These are phyloP conservation scores for Coptodon bakossiorum DNA, from an alignment of 2,113 vertebrate genomes.

Conservation along the genomic window DNA sequence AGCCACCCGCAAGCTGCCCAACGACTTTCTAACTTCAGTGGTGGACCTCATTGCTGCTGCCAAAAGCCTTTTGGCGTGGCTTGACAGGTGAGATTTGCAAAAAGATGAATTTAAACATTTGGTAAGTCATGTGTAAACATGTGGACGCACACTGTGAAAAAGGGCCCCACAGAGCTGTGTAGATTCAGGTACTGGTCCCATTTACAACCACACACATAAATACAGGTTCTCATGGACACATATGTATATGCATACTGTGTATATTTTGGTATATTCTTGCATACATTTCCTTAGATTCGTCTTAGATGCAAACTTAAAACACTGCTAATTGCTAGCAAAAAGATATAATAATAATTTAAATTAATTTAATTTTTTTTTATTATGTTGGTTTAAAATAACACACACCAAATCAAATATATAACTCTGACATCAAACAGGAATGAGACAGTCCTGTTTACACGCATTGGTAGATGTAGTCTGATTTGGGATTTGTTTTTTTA, in stretches of 20 bases:
- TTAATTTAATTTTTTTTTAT: not conserved
- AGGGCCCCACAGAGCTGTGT: not conserved
- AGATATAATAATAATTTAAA: not conserved
- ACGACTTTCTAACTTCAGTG: conserved; percentile 94
- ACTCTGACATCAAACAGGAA: not conserved
- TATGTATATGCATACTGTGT: not conserved
- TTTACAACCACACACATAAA: not conserved
- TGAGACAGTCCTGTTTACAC: not conserved
- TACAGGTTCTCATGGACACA: not conserved
- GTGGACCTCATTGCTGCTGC: conserved; percentile 95
- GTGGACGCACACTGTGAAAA: not conserved
- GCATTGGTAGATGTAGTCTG: not conserved
- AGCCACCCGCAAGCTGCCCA: conserved; percentile 85
- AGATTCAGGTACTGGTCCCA: not conserved
- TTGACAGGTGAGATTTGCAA: conserved; percentile 84
- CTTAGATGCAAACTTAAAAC: not conserved
- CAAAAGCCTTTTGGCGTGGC: conserved; percentile 90
- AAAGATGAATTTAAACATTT: not conserved
- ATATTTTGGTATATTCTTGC: not conserved
- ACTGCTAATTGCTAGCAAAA: not conserved
- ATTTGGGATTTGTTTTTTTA: not conserved
- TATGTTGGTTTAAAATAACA: not conserved
- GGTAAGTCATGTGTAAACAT: not conserved
- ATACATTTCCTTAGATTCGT: not conserved
- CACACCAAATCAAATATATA: not conserved